phyloP scores from a whole-genome alignment of 2,797 vertebrate genomes.

The Pelodytes ibericus region DNA sequence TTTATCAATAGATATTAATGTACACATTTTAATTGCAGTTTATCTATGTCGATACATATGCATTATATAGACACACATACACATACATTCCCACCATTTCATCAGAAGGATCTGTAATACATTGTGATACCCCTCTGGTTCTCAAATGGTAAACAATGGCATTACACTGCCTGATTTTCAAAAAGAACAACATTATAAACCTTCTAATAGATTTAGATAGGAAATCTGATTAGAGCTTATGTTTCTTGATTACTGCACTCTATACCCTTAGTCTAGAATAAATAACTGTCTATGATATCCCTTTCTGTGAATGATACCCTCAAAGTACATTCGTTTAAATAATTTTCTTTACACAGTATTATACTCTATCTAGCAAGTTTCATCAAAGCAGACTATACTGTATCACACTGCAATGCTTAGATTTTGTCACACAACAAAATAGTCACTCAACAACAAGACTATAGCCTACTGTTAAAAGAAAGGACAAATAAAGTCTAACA shows the following conservation, averaged over 20 bases:
- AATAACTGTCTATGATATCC: constrained; percentile 38
- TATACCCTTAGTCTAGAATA: constrained; percentile 23
- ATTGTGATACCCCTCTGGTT: too few relatives aligned
- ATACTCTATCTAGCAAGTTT: constrained; percentile 67
- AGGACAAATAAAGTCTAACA: constrained; percentile 62
- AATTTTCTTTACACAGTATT: constrained; percentile 75
- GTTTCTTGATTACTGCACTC: background rate
- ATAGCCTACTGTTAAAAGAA: constrained; percentile 71
- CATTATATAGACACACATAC: too few relatives aligned
- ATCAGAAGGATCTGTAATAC: too few relatives aligned
- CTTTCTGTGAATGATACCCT: constrained; percentile 18
- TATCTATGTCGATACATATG: too few relatives aligned
- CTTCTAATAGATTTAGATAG: background rate
- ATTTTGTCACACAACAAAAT: constrained; percentile 73
- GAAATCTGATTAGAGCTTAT: background rate
- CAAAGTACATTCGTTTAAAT: constrained; percentile 60
- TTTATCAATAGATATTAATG: too few relatives aligned
- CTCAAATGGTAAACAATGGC: too few relatives aligned
- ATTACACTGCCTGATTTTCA: too few relatives aligned
- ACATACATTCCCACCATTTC: too few relatives aligned
- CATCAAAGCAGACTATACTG: constrained; percentile 69
- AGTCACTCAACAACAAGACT: constrained; percentile 73
- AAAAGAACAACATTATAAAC: background rate
- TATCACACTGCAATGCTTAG: constrained; percentile 70
- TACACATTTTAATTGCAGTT: too few relatives aligned